phyloP scores from a whole-genome alignment of 2,113 vertebrate genomes.

The Callipepla squamata region DNA sequence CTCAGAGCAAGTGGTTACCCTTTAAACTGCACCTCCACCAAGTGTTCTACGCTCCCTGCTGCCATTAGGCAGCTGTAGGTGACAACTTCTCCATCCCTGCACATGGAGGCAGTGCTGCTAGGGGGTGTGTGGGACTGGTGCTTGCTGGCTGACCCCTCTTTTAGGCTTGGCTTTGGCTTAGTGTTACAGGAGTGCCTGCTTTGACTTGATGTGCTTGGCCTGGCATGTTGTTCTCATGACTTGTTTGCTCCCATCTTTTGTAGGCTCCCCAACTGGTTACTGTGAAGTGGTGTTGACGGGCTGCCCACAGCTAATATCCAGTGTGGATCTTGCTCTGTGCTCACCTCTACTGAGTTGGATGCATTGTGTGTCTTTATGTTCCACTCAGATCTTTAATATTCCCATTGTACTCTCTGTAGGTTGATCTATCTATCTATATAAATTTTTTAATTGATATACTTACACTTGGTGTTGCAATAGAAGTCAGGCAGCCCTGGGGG shows the following conservation, averaged over 20 bases:
- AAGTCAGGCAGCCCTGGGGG: background rate
- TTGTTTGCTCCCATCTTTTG: background rate
- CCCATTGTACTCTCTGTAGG: background rate
- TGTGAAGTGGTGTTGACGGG: background rate
- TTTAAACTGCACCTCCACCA: background rate
- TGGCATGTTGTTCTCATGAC: background rate
- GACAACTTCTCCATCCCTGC: background rate
- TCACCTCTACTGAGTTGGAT: background rate
- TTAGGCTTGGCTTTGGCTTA: background rate
- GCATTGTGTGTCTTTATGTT: background rate
- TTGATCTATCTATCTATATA: background rate
- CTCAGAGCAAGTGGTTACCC: background rate
- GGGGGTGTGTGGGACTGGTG: rapidly evolving
- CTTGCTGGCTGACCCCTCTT: background rate
- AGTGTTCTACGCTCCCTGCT: background rate
- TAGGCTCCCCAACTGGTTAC: background rate
- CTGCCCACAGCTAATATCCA: background rate
- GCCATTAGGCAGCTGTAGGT: background rate
- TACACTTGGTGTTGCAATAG: background rate
- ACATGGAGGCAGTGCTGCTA: background rate
- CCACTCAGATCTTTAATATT: background rate
- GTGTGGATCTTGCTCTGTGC: background rate
- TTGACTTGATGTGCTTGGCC: background rate
- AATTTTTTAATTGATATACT: background rate
- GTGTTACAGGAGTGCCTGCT: background rate